These are phyloP conservation scores for Oasisia sp. DNA, from an alignment of 2,888 invertebrate genomes.

Conservation along the genomic window DNA sequence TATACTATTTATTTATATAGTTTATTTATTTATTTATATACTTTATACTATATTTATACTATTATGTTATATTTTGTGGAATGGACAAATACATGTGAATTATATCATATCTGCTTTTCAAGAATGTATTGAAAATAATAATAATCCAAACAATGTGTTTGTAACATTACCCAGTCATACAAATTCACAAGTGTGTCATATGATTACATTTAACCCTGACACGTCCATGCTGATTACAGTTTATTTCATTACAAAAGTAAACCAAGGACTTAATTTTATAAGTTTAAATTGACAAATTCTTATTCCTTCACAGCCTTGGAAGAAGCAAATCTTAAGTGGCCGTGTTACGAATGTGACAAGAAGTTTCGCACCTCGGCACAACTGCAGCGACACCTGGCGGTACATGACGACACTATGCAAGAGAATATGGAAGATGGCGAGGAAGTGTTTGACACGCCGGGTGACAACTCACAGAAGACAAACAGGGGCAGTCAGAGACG, in stretches of 20 bases:
- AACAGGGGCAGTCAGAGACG: not conserved
- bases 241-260: not conserved
- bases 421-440: constrained; percentile 21
- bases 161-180: not conserved
- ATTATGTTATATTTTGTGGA: too few species aligned
- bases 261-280: not conserved
- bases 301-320: constrained; percentile 25
- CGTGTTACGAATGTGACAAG: constrained; percentile 75
- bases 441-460: not conserved
- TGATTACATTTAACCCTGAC: not conserved
- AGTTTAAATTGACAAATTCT: not conserved
- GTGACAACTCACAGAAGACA: not conserved
- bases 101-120: not conserved
- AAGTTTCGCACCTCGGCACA: constrained; percentile 71
- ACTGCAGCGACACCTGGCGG: constrained; percentile 72
- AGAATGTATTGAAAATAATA: not conserved
- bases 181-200: not conserved
- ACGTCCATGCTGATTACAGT: not conserved
- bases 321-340: constrained; percentile 64
- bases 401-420: constrained; percentile 50
- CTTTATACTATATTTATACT: too few species aligned
- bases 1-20: too few species aligned
- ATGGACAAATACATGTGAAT: too few species aligned
- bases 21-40: too few species aligned
- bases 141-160: not conserved